Percentiles rank a stretch among this genome's conserved stretches.
Conservation (phyloP, 2,888 invertebrate genomes). For the Adelphocoris suturalis region DNA sequence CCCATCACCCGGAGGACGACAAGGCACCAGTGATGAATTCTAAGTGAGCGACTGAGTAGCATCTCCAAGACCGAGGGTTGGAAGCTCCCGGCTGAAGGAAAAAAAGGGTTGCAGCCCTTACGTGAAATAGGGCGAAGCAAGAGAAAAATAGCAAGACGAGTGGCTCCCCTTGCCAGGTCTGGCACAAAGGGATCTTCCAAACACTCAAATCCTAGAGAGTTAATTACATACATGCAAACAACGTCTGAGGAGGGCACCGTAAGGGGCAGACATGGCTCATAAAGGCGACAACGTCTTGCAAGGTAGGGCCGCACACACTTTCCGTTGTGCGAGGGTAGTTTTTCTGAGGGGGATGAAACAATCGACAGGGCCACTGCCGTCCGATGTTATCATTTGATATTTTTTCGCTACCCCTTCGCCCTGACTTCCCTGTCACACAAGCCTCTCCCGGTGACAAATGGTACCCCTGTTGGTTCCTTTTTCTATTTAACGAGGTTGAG, state of each 20-base stretch:
- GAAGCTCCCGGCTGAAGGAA: neutral
- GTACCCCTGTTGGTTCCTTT: conserved; percentile 7
- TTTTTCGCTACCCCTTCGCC: conserved; percentile 34
- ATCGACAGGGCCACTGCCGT: conserved; percentile 34
- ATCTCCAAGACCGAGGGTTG: conserved; percentile 32
- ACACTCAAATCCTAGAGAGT: conserved; percentile 69
- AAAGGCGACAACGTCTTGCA: conserved; percentile 56
- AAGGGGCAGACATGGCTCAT: conserved; percentile 17
- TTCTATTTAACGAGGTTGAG: conserved; percentile 59
- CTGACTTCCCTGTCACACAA: conserved; percentile 51
- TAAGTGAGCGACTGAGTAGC: conserved; percentile 62
- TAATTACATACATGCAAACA: conserved; percentile 69
- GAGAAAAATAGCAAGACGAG: conserved; percentile 46
- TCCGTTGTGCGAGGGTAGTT: conserved; percentile 58
- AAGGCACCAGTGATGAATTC: conserved; percentile 44
- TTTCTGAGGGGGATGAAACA: conserved; percentile 51
- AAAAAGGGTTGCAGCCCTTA: conserved; percentile 40
- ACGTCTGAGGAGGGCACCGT: conserved; percentile 48
- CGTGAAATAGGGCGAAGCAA: conserved; percentile 3
- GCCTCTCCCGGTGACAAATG: conserved; percentile 62
- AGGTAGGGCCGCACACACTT: conserved; percentile 35
- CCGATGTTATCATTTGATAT: conserved; percentile 62
- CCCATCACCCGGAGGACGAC: neutral
- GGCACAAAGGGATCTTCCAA: conserved; percentile 66
- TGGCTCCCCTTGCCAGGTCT: neutral